Evolutionary conservation across 2,797 vertebrate species (phyloP).

Genomic region (Ptychadena robeensis): DNA sequence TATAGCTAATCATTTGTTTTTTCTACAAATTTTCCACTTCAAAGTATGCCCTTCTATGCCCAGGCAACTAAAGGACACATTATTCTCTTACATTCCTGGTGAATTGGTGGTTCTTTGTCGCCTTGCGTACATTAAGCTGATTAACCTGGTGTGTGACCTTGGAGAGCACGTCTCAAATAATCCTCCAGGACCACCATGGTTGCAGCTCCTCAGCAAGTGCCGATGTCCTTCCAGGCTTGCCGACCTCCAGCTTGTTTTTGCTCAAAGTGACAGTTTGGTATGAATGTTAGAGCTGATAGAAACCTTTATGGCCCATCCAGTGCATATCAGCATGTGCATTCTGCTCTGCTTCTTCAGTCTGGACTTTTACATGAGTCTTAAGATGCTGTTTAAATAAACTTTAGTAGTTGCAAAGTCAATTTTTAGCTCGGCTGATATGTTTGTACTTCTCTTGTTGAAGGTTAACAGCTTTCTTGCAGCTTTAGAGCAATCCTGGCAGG

Average conservation of each 20-base stretch:
- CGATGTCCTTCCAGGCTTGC: constrained; percentile 68
- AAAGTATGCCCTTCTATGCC: not conserved
- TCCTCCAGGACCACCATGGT: constrained; percentile 70
- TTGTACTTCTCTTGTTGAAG: constrained; percentile 14
- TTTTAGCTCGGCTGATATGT: not conserved
- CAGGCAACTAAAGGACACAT: constrained; percentile 5
- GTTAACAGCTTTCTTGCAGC: constrained; percentile 13
- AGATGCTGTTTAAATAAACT: constrained; percentile 51
- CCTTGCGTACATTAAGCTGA: constrained; percentile 67
- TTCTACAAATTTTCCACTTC: constrained; percentile 2
- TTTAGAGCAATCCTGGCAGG: not conserved
- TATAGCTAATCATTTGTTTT: not conserved
- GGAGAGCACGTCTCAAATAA: constrained; percentile 65
- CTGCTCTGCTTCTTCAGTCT: not conserved
- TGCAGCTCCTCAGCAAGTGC: constrained; percentile 70
- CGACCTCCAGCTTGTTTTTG: constrained; percentile 67
- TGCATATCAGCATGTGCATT: constrained; percentile 61
- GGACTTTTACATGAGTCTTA: constrained; percentile 28
- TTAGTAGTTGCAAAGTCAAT: constrained; percentile 13
- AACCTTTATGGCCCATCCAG: constrained; percentile 65
- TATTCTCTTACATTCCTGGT: constrained; percentile 41
- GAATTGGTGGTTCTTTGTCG: constrained; percentile 62
- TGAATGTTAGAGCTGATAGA: constrained; percentile 66
- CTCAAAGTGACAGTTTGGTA: constrained; percentile 71
- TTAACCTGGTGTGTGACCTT: constrained; percentile 69